phyloP scores from a whole-genome alignment of 2,888 invertebrate species.

The Cheilosia pagana region DNA sequence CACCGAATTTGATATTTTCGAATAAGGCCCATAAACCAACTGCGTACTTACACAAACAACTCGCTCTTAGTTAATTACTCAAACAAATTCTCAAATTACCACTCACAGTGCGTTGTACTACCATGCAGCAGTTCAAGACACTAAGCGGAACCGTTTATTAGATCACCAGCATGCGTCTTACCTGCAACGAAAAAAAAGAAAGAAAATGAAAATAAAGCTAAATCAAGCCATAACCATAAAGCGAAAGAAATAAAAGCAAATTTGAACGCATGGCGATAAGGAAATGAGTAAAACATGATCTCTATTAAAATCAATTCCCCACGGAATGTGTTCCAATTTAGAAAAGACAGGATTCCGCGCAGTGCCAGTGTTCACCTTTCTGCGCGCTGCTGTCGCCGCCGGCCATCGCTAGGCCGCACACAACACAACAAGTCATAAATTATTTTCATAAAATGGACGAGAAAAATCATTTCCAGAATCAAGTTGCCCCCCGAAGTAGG shows the following conservation, averaged over 20 bases:
- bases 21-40: constrained; percentile 3
- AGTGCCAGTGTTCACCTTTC: background rate
- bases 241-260: background rate
- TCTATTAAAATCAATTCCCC: constrained; percentile 9
- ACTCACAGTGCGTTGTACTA: background rate
- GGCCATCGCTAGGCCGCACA: background rate
- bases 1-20: constrained; percentile 13
- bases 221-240: constrained; percentile 1
- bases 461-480: constrained; percentile 48
- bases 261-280: constrained; percentile 2
- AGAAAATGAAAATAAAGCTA: constrained; percentile 13
- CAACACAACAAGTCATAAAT: constrained; percentile 40
- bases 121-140: no score
- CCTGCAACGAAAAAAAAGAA: constrained; percentile 51
- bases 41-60: background rate
- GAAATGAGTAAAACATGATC: constrained; percentile 13
- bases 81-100: background rate
- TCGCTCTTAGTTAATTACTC: background rate
- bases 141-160: constrained; percentile 7
- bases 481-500: constrained; percentile 51
- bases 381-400: background rate
- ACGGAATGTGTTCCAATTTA: constrained; percentile 33
- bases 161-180: constrained; percentile 34
- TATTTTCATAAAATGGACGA: constrained; percentile 14
- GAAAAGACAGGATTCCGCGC: constrained; percentile 23